These are phyloP conservation scores for Mastigias papua DNA, from an alignment of 30 jellyfish, hydroid and myxozoan genomes.

Conservation along the genomic window DNA sequence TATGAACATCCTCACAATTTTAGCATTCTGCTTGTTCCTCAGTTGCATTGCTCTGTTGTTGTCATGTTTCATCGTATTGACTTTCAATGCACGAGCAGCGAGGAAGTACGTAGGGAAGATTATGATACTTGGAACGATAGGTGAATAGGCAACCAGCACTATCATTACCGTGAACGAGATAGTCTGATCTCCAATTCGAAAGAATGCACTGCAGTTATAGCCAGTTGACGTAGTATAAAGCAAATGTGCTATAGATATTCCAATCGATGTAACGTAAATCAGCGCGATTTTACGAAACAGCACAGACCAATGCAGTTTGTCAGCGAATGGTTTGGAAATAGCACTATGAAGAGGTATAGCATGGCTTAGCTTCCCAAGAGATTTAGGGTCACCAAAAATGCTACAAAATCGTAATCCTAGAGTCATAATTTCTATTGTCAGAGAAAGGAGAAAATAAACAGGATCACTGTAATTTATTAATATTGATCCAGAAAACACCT, in stretches of 20 bases:
- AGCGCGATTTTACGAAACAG: neutral
- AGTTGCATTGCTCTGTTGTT: conserved; percentile 41
- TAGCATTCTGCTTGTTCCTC: conserved; percentile 24
- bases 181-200: neutral
- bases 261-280: conserved; percentile 2
- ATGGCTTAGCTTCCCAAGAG: neutral
- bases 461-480: too few species aligned
- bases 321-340: conserved; percentile 19
- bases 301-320: neutral
- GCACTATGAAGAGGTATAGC: neutral
- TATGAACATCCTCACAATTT: conserved; percentile 41
- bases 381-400: too few species aligned
- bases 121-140: conserved; percentile 24
- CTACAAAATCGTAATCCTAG: too few species aligned
- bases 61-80: conserved; percentile 23
- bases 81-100: conserved; percentile 28
- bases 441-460: too few species aligned
- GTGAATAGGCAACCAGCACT: neutral
- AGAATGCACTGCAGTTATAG: neutral
- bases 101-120: conserved; percentile 9
- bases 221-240: neutral
- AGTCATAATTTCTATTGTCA: too few species aligned
- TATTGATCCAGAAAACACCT: too few species aligned
- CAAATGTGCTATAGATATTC: neutral
- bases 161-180: neutral